Evolutionary conservation across 35 echinoderm and acorn worm genomes (phyloP), one percentile per base, ranked within the genome.

Genomic region (Apostichopus californicus): DNA sequence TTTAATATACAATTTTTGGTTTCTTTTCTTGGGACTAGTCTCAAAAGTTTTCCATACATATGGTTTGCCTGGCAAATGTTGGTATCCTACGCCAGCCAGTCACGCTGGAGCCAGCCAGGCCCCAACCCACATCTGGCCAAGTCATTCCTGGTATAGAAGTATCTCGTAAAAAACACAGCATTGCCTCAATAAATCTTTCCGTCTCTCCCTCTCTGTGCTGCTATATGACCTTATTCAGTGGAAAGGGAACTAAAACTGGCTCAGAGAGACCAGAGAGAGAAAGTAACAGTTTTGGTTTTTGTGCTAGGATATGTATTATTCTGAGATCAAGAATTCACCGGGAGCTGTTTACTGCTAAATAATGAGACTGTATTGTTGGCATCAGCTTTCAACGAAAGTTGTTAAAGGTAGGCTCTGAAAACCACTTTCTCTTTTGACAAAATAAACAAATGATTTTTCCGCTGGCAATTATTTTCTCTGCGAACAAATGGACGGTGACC

Each of bases 131-230:
- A 91, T 91, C 89, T 91, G 89, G 89, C 77, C 77, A 17, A 78
- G 89, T 91, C 89, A 91, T 91, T 79, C 79, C 77, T 78, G 8
- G 1, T 28, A 54, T 54, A 6, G 54, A 78, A 78, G 34, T 78
- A 79, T 79, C 89, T 91, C 89, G 23, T 91, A 91, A 91, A 46
- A 91, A 91, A 79, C 28, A 18, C n/a, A 78, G 55, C 77, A 91
- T 59, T 78, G 89, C 55, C 56, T 17, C 77, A 20, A 91, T 91
- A 91, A 91, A 91, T 91, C 89, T 91, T 79, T 77, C 89, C 15
- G 13, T 14, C 73, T 79, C 61, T 25, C 21, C 55, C 61, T 89
- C 61, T 65, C 23, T 89, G 86, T 52, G 46, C 80, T 57, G 22
- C 22, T 80, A 80, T 54, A 73, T 54, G 60, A 73, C 86, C 83